These are phyloP conservation scores for Pimephales promelas DNA, from an alignment of 2,113 vertebrate genomes.

Conservation along the genomic window DNA sequence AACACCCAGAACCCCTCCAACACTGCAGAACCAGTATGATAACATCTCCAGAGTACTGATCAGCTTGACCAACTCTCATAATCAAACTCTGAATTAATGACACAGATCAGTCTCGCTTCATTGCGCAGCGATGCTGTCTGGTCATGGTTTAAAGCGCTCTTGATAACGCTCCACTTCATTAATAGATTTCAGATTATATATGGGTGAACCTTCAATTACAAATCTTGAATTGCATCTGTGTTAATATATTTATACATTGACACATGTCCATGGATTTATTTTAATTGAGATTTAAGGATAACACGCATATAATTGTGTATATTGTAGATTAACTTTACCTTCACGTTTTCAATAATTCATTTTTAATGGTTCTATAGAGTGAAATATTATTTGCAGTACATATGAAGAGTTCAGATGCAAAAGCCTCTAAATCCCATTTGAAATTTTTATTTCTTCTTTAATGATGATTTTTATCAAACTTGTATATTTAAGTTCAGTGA, in stretches of 20 bases:
- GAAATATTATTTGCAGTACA: not conserved
- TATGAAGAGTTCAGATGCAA: no score
- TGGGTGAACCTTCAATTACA: not conserved
- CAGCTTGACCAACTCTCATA: not conserved
- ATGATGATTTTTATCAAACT: no score
- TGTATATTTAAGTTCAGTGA: no score
- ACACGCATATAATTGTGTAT: not conserved
- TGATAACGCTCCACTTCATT: not conserved
- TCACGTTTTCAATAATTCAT: not conserved
- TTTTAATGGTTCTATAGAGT: not conserved
- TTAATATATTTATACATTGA: not conserved
- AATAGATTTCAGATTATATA: not conserved
- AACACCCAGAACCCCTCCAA: constrained; percentile 2
- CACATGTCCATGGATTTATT: not conserved
- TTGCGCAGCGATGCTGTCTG: not conserved
- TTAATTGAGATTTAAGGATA: not conserved
- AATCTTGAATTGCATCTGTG: not conserved
- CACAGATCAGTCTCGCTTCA: constrained; percentile 8
- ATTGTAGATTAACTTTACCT: not conserved
- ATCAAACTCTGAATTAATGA: not conserved
- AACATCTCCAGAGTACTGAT: not conserved
- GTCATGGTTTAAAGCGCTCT: not conserved
- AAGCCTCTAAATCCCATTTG: no score
- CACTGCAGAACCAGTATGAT: constrained; percentile 3
- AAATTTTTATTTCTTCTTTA: no score